Conservation (phyloP, 2,888 invertebrate species). For the Caenorhabditis afra region DNA sequence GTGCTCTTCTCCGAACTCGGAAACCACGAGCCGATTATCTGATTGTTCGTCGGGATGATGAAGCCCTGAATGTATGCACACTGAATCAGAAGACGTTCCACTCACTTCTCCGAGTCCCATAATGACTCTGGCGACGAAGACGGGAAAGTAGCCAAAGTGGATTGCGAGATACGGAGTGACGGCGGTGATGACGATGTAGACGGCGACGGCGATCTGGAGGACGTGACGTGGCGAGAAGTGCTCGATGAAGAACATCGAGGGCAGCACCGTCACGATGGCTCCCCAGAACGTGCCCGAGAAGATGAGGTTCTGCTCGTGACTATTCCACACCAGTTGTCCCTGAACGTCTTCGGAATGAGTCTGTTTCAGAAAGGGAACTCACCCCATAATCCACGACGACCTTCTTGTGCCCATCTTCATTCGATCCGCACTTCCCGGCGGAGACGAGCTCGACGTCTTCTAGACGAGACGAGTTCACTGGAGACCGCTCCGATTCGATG, state of each 20-base stretch:
- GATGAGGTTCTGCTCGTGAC: slow-evolving; percentile 69
- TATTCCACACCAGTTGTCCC: slow-evolving; percentile 71
- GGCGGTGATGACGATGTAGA: slow-evolving; percentile 56
- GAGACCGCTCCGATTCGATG: slow-evolving; percentile 7
- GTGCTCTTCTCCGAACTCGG: slow-evolving; percentile 72
- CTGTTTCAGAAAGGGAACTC: too few relatives aligned
- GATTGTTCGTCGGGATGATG: slow-evolving; percentile 69
- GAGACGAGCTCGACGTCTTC: slow-evolving; percentile 9
- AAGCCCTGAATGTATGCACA: slow-evolving; percentile 62
- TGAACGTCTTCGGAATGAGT: slow-evolving; percentile 43
- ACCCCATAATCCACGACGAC: slow-evolving; percentile 62
- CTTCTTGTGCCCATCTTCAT: slow-evolving; percentile 36
- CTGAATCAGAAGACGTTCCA: too few relatives aligned
- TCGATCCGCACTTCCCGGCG: slow-evolving; percentile 20
- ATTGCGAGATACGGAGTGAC: slow-evolving; percentile 69
- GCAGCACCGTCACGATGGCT: slow-evolving; percentile 67
- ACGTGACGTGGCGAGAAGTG: slow-evolving; percentile 48
- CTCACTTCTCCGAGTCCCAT: slow-evolving; percentile 74
- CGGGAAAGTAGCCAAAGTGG: slow-evolving; percentile 61
- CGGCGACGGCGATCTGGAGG: slow-evolving; percentile 46
- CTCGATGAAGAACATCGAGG: slow-evolving; percentile 72
- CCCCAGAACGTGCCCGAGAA: slow-evolving; percentile 76
- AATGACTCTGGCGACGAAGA: slow-evolving; percentile 67
- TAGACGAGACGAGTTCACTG: too few relatives aligned
- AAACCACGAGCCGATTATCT: slow-evolving; percentile 73